Percentiles rank a stretch among this genome's conserved stretches.
Evolutionary conservation across 2,113 vertebrate species (phyloP).

Genomic region (Opisthocomus hoazin): DNA sequence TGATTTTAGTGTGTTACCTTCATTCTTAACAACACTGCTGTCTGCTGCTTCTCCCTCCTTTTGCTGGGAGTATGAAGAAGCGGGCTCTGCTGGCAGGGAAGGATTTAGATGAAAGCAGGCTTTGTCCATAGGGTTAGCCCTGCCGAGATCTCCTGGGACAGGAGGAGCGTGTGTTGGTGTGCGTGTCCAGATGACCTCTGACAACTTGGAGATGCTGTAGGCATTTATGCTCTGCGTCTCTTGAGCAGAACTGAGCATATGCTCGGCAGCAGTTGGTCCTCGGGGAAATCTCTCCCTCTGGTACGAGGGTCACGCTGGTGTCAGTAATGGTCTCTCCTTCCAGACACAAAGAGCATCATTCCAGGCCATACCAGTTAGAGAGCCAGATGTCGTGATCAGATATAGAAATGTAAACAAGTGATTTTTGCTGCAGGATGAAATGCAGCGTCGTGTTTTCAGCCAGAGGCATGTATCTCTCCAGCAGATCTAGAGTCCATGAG

Average conservation of each 20-base stretch:
- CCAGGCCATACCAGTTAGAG: background rate
- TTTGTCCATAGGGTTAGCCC: background rate
- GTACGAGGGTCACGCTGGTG: background rate
- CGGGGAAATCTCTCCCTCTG: background rate
- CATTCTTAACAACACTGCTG: background rate
- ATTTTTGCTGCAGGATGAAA: background rate
- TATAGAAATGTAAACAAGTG: background rate
- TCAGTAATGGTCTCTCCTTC: background rate
- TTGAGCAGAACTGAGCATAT: background rate
- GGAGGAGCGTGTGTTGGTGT: background rate
- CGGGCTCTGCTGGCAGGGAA: background rate
- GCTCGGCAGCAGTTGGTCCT: background rate
- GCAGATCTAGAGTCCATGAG: background rate
- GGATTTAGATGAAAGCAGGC: background rate
- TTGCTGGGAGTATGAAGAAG: background rate
- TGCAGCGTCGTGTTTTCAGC: fast-evolving
- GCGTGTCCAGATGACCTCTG: background rate
- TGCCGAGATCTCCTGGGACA: background rate
- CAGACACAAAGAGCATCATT: background rate
- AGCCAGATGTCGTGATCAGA: background rate
- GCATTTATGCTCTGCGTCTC: background rate
- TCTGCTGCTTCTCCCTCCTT: background rate
- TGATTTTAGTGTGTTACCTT: background rate
- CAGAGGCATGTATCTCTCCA: background rate
- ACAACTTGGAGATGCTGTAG: background rate